phyloP scores from a whole-genome alignment of 2,888 invertebrate genomes.

The Cheilosia variabilis region DNA sequence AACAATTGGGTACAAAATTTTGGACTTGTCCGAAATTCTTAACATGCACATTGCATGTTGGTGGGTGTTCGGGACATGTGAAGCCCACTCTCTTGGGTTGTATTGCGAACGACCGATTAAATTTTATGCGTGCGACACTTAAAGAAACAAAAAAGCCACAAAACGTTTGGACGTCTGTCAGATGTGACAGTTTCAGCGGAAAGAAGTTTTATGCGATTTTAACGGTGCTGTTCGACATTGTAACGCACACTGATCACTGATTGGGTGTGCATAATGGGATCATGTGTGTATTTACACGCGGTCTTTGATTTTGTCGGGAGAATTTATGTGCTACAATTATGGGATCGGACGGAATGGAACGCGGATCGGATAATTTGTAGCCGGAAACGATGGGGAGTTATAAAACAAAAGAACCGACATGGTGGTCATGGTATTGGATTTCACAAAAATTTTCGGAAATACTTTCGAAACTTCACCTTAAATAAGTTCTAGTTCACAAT shows the following conservation, averaged over 20 bases:
- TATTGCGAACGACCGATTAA: conserved; percentile 69
- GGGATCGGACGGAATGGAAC: conserved; percentile 30
- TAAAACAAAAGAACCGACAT: background rate
- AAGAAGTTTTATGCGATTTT: conserved; percentile 54
- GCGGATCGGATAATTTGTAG: conserved; percentile 36
- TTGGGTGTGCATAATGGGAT: conserved; percentile 58
- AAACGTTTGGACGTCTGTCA: conserved; percentile 46
- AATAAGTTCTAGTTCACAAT: too few relatives aligned
- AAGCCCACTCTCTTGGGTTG: conserved; percentile 55
- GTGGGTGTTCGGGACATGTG: conserved; percentile 63
- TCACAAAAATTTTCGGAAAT: background rate
- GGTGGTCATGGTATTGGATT: background rate
- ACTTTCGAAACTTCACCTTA: too few relatives aligned
- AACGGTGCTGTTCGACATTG: conserved; percentile 57
- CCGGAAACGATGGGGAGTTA: conserved; percentile 33
- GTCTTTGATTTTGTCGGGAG: conserved; percentile 8
- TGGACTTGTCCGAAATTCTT: conserved; percentile 43
- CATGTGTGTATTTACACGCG: conserved; percentile 6
- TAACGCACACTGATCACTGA: conserved; percentile 53
- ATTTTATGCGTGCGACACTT: conserved; percentile 40
- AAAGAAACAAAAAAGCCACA: conserved; percentile 22
- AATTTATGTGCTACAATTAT: conserved; percentile 46
- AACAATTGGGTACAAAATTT: conserved; percentile 38
- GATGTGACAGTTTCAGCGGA: conserved; percentile 55
- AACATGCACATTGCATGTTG: conserved; percentile 33